These are phyloP conservation scores for Brevimyrus niger DNA, from an alignment of 2,113 vertebrate species.

Conservation along the genomic window DNA sequence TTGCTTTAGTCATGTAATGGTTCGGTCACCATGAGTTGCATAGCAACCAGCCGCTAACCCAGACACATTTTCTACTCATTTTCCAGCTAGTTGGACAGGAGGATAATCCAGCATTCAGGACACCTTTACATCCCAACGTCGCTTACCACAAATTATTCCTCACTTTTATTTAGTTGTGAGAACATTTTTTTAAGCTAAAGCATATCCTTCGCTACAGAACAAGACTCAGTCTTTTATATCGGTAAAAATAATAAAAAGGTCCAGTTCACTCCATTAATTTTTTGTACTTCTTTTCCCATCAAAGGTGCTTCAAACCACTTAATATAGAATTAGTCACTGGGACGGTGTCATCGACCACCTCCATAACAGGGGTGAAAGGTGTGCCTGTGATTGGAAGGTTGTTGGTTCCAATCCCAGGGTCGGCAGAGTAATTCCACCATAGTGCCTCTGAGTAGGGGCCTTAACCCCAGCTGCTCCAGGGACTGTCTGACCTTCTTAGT, in stretches of 20 bases:
- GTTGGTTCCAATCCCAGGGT: not conserved
- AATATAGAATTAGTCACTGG: not conserved
- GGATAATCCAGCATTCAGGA: not conserved
- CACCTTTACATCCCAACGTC: not conserved
- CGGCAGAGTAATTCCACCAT: not conserved
- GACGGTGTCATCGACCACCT: not conserved
- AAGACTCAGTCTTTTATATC: not conserved
- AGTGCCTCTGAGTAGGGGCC: not conserved
- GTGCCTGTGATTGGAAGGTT: not conserved
- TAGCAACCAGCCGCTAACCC: not conserved
- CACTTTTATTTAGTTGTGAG: not conserved
- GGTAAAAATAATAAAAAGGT: not conserved
- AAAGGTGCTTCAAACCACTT: not conserved
- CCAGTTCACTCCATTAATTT: not conserved
- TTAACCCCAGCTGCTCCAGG: not conserved
- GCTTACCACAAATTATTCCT: not conserved
- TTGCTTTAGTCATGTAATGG: not conserved
- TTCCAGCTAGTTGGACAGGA: not conserved
- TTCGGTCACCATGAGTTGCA: not conserved
- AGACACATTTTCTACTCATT: not conserved
- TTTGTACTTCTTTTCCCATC: not conserved
- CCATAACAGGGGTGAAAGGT: not conserved
- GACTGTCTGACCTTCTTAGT: not conserved
- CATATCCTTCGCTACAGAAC: not conserved
- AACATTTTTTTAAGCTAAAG: not conserved